phyloP scores from a whole-genome alignment of 2,888 invertebrate species.

The Agrenia bidenticulata region DNA sequence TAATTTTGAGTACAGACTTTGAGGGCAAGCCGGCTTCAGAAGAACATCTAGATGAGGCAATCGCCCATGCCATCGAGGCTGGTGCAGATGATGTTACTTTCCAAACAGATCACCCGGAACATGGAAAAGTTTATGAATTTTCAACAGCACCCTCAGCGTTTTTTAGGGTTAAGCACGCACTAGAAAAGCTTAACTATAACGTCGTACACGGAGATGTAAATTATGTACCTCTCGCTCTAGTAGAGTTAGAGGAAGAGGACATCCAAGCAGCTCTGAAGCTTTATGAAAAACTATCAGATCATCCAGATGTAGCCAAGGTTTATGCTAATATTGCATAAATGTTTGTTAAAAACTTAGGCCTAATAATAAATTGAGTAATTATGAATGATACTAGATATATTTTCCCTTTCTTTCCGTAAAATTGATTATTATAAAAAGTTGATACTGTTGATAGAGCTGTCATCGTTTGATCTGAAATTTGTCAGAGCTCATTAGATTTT shows the following conservation, averaged over 20 bases:
- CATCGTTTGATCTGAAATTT: too few species aligned
- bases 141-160: slow-evolving; percentile 60
- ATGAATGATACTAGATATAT: too few species aligned
- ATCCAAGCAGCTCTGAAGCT: slow-evolving; percentile 59
- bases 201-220: slow-evolving; percentile 59
- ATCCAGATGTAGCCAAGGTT: slow-evolving; percentile 64
- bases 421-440: too few species aligned
- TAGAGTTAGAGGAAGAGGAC: slow-evolving; percentile 61
- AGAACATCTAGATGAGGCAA: slow-evolving; percentile 62
- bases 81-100: slow-evolving; percentile 69
- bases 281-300: slow-evolving; percentile 60
- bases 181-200: slow-evolving; percentile 60
- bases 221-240: slow-evolving; percentile 59
- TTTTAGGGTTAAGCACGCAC: slow-evolving; percentile 58
- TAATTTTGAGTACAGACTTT: slow-evolving; percentile 56
- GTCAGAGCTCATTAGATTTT: too few species aligned
- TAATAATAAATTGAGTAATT: too few species aligned
- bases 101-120: slow-evolving; percentile 56
- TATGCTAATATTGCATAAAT: slow-evolving; percentile 62
- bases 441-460: too few species aligned
- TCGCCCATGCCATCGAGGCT: slow-evolving; percentile 67
- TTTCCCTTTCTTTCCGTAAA: too few species aligned
- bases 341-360: not conserved
- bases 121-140: slow-evolving; percentile 61
- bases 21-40: slow-evolving; percentile 57